Conservation (phyloP, 2,113 vertebrate species). For the Dicerorhinus sumatrensis region DNA sequence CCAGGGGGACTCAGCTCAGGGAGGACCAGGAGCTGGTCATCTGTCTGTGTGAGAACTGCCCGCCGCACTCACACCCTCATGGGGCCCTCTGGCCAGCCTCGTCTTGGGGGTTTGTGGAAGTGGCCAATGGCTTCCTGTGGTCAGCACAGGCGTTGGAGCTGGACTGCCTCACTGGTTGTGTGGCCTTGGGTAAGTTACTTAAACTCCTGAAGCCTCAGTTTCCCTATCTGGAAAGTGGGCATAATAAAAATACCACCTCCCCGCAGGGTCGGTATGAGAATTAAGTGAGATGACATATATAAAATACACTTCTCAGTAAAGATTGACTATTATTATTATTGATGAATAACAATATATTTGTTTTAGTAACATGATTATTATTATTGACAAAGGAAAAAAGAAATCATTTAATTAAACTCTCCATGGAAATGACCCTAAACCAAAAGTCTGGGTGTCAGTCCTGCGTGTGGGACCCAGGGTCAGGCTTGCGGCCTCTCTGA, state of each 20-base stretch:
- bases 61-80: neutral
- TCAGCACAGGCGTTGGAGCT: neutral
- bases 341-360: neutral
- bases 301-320: neutral
- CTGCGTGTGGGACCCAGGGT: neutral
- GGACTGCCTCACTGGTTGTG: neutral
- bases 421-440: neutral
- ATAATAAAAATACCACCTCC: neutral
- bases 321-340: neutral
- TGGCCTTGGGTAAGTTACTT: neutral
- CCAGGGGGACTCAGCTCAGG: neutral
- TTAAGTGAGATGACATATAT: neutral
- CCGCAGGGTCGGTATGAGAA: neutral
- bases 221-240: neutral
- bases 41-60: neutral
- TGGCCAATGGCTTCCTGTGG: neutral
- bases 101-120: neutral
- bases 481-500: fast-evolving
- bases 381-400: neutral
- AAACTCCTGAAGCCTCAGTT: neutral
- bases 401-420: neutral
- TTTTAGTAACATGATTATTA: neutral
- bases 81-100: neutral
- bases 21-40: neutral
- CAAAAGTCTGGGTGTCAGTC: neutral